Evolutionary conservation across 1,140 invertebrate species (phyloP), one percentile per base, ranked within the genome.

Genomic region (Pseudachorutes palmiensis): DNA sequence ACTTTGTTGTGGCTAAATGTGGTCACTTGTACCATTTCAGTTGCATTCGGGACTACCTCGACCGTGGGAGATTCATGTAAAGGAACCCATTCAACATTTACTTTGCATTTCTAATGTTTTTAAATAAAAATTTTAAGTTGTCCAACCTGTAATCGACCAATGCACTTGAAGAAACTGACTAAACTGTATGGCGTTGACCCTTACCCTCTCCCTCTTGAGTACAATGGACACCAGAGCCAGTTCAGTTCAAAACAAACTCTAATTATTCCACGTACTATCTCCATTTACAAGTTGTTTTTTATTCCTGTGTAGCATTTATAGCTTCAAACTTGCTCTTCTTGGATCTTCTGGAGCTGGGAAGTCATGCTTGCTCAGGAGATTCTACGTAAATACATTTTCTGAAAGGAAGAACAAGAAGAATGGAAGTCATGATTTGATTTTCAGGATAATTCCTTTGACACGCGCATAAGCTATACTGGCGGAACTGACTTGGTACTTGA

Each of bases 241-340:
- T n/a, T n/a, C n/a, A n/a, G n/a, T n/a, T n/a, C n/a, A n/a, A n/a
- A n/a, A n/a, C n/a, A n/a, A n/a, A n/a, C n/a, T n/a, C n/a, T n/a
- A n/a, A n/a, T n/a, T n/a, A n/a, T n/a, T n/a, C n/a, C n/a, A n/a
- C n/a, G n/a, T n/a, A n/a, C n/a, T n/a, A n/a, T n/a, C n/a, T n/a
- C n/a, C n/a, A n/a, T n/a, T n/a, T n/a, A n/a, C n/a, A n/a, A n/a
- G n/a, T n/a, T n/a, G n/a, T n/a, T 9, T 29, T 22, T 31, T 29
- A 22, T 68, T 68, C 3, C 26, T 61, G 12, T 9, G 5, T 48
- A 66, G 64, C n/a, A 65, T 69, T 33, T 71, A 73, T 28, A 61
- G 57, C 16, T 74, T 74, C 59, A 74, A 74, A 65, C 64, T 74
- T n/a, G 70, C 73, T 36, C 31, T 74, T 2, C 62, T 74, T 12